Base-by-base conservation (phyloP, 92 coral and sea anemone species). In the Epizoanthus rinbou region DNA sequence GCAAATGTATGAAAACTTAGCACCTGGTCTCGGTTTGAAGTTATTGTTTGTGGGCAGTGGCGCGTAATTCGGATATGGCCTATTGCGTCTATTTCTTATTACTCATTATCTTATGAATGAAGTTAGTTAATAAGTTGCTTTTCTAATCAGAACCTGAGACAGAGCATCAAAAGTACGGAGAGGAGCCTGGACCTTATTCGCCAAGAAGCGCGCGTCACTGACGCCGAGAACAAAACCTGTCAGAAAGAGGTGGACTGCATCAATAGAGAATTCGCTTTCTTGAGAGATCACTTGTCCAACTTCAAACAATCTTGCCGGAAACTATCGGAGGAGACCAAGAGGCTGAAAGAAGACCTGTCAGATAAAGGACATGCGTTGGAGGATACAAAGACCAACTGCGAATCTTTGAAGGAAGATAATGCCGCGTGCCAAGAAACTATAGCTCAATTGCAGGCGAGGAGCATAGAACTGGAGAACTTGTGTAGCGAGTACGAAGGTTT, bases 211-310 rank as follows among this genome's bases (percentile, higher is more conserved):
- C 85, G 85, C 70, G 79, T 93, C 22, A 83, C 91, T 4, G 98
- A 93, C 28, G 79, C 47, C 8, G 95, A 93, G 62, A 86, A 81
- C 65, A 91, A 87, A 67, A 79, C 85, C 58, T 93, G 90, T 71
- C 95, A 91, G 24, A 82, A 89, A 65, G 95, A 93, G 69, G 86
- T 93, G 18, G 98, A 93, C 79, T 86, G 88, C 79, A 86, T 91
- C 41, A 90, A 91, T 73, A 91, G 90, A 45, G 98, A 93, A 65
- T 93, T 93, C 45, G 87, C 94, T 23, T 82, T 84, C 53, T 89
- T 93, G 24, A 88, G 88, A 64, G 92, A 87, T 53, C 94, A 89
- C 15, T 78, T 93, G 28, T 67, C 80, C 22, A 91, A 85, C 41
- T 91, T 91, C 76, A 86, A 89, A 37, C 81, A 86, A 18, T 85